These are phyloP conservation scores for Thereuonema tuberculata DNA, from an alignment of 1,140 invertebrate genomes.

Conservation along the genomic window DNA sequence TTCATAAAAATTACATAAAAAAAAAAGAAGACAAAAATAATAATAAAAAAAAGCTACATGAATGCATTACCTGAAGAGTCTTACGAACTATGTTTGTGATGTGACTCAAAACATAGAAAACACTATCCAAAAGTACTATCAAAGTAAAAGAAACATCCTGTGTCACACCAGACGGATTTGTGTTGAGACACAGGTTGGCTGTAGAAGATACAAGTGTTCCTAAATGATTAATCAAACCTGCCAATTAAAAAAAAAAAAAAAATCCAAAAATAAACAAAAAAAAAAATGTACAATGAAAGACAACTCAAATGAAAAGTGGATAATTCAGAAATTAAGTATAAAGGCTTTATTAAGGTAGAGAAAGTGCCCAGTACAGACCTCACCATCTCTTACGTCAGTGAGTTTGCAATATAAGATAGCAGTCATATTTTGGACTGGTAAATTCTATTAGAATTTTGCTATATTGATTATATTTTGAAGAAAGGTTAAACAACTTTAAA, in stretches of 20 bases:
- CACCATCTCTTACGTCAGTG: background rate
- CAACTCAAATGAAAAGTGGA: background rate
- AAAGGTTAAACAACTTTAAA: no score
- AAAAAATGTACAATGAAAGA: background rate
- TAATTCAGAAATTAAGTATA: background rate
- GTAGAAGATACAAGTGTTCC: background rate
- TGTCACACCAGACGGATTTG: background rate
- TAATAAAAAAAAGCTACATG: background rate
- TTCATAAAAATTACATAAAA: no score
- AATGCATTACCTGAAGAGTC: background rate
- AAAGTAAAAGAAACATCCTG: slow-evolving; percentile 1
- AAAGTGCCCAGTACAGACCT: background rate
- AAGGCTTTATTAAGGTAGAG: background rate
- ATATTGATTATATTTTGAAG: no score
- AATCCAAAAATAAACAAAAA: background rate
- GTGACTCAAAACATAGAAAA: background rate
- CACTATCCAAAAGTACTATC: background rate
- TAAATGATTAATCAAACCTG: background rate
- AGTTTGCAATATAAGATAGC: background rate
- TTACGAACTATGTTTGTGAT: background rate
- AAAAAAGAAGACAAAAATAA: no score
- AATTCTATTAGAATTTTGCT: no score
- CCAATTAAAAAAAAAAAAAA: background rate
- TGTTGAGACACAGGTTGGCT: background rate
- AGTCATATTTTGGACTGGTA: no score